Base-by-base conservation (phyloP, 1,140 invertebrate genomes). In the Drosophila sucinea region DNA sequence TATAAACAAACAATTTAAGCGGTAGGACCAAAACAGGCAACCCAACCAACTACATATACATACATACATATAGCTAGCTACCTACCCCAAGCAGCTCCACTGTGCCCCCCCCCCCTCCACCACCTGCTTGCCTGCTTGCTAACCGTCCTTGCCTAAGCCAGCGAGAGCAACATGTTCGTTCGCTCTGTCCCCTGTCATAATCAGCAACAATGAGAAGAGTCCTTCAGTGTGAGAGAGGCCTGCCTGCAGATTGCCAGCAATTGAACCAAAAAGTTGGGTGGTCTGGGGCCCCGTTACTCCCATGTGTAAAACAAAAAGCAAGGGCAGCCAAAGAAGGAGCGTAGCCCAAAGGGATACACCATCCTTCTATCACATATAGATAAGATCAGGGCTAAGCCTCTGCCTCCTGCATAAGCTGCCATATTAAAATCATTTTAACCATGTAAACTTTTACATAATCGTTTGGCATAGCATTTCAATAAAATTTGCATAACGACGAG, bases 1-100 rank as follows among this genome's bases (percentile, higher is more conserved):
- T 87, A 87, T 87, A 87, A 87, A 77, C 82, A 86, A 86, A 86
- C 82, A 81, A 86, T 82, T 86, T 76, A 79, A 81, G 78, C 62
- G 63, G 35, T 29, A 17, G 32, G n/a, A 27, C 29, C 7, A 60
- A 38, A 38, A 38, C 35, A 38, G 35, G 10, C 35, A 38, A 44
- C 29, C 7, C 67, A 17, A 30, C 35, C 35, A 38, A 38, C 10
- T 2, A 1, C 6, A 17, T 17, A 17, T 17, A 17, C 17, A 17
- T 17, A 17, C 17, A 17, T 17, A 17, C 17, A 17, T 17, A 17
- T 17, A 17, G 17, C 17, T 17, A 17, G 17, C 17, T 7, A 8
- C 54, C 11, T 1, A 51, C 44, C 44, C 23, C 44, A 51, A 51
- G 23, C 44, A 51, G 44, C 44, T 10, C 44, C 44, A 51, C 23